Percentiles rank a stretch among this genome's conserved stretches.
These are phyloP conservation scores for Glossophaga mutica DNA, from an alignment of 2,797 vertebrate species.

Conservation along the genomic window DNA sequence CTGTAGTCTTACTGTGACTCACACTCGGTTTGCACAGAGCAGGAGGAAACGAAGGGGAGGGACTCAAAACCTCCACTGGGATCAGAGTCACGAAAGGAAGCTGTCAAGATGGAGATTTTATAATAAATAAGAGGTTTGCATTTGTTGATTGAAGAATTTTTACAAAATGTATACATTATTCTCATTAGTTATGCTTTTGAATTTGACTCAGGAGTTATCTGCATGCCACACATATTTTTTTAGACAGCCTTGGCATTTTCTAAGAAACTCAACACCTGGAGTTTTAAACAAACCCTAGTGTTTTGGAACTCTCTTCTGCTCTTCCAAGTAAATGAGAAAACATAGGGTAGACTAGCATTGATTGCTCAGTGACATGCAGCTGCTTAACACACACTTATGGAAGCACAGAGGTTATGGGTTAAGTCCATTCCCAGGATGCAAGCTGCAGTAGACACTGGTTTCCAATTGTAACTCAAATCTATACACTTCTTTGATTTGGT, in stretches of 20 bases:
- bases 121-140: background rate
- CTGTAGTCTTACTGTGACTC: conserved; percentile 77
- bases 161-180: background rate
- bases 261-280: background rate
- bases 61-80: conserved; percentile 5
- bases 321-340: background rate
- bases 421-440: background rate
- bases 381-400: rapidly evolving
- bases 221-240: background rate
- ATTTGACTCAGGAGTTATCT: background rate
- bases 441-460: background rate
- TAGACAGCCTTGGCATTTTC: background rate
- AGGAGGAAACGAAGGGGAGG: conserved; percentile 52
- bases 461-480: background rate
- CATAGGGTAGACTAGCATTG: background rate
- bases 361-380: background rate
- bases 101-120: background rate
- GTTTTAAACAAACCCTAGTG: background rate
- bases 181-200: background rate
- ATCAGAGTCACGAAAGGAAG: background rate
- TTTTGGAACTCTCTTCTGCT: background rate
- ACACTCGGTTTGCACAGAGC: conserved; percentile 41
- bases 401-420: background rate
- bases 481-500: background rate
- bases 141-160: background rate